These are phyloP conservation scores for Pantherophis guttatus DNA, from an alignment of 2,113 vertebrate genomes.

Conservation along the genomic window DNA sequence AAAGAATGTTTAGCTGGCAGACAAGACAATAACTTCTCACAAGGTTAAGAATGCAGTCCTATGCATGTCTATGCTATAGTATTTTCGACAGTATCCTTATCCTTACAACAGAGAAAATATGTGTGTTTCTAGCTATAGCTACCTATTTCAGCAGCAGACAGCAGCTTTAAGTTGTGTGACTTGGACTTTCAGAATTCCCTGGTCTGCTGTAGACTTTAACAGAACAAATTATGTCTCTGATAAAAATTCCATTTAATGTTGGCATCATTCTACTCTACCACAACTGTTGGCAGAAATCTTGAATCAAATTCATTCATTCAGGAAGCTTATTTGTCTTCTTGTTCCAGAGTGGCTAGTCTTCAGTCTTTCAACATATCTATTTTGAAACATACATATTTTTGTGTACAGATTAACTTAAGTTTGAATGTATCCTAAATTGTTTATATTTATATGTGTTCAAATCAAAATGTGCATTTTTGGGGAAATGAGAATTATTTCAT, in stretches of 20 bases:
- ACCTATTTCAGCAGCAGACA: neutral
- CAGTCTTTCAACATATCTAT: neutral
- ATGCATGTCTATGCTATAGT: neutral
- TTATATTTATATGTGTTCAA: neutral
- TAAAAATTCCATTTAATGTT: neutral
- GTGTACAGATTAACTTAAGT: neutral
- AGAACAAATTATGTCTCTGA: neutral
- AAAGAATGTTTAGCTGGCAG: neutral
- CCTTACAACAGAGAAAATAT: neutral
- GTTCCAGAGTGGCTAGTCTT: neutral
- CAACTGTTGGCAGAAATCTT: neutral
- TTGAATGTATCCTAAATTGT: neutral
- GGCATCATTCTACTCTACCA: neutral
- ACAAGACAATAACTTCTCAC: neutral
- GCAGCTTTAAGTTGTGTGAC: neutral
- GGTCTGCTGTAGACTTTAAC: neutral
- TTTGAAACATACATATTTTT: neutral
- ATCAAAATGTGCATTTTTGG: neutral
- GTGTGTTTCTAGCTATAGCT: neutral
- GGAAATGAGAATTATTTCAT: neutral
- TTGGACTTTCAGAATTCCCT: neutral
- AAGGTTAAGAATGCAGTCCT: neutral
- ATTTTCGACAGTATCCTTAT: neutral
- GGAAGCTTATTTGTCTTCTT: neutral
- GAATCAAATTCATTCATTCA: neutral